Evolutionary conservation across 2,113 vertebrate genomes (phyloP), one percentile per base, ranked within the genome.

Genomic region (Oncorhynchus tshawytscha): DNA sequence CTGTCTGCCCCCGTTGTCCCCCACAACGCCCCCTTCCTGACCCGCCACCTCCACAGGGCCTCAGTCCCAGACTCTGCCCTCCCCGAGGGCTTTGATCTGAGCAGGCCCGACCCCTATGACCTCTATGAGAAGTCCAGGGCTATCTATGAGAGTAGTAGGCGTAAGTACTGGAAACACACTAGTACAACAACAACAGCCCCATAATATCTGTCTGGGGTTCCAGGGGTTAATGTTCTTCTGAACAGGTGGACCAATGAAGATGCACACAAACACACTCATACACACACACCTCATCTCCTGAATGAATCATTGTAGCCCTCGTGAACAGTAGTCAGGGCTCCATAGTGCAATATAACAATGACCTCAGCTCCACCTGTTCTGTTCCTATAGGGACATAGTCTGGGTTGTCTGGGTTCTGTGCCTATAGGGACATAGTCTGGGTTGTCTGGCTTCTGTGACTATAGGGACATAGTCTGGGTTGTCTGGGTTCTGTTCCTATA

Each of bases 91-190:
- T 94, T 96, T 94, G 96, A 96, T 90, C 93, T 94, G 73, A 91
- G 92, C 86, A 97, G 97, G 93, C 96, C 98, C 72, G 97, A 99
- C 88, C 97, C 97, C 6, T 98, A 95, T 77, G 96, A 97, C 92
- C 96, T 98, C 89, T 99, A 96, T 91, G 96, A 98, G 92, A 97
- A 97, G 94, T 98, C 97, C 87, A 95, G 96, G 93, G 95, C 96
- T 92, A 95, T 99, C 94, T 99, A 96, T 97, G 97, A 99, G 95
- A 99, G 95, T 97, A 98, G 96, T 97, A 98, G 96, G 96, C 97
- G 98, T 99, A 97, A 99, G 97, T 99, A 96, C 91, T 88, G 92
- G 82, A 62, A 62, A 62, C 59, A 62, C n/a, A 62, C 59, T 4
- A 22, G 20, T 20, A 22, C 59, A 2, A n/a, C 16, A 60, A 22